Evolutionary conservation across 2,113 vertebrate genomes (phyloP).

Genomic region (Geococcyx californianus): DNA sequence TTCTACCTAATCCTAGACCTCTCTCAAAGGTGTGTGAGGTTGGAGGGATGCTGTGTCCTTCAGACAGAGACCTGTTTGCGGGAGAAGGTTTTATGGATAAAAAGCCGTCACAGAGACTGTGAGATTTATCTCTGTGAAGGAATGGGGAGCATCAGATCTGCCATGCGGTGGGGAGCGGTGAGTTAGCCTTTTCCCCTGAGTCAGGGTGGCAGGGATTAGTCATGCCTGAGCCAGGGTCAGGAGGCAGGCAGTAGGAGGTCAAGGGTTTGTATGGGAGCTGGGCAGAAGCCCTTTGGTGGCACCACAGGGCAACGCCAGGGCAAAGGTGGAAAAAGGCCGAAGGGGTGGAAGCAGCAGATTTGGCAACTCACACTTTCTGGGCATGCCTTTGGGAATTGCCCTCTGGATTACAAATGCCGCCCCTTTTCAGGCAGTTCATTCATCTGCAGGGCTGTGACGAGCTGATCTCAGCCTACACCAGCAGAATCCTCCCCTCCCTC

Average conservation of each 20-base stretch:
- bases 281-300: neutral
- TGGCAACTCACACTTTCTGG: neutral
- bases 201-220: neutral
- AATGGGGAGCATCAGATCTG: neutral
- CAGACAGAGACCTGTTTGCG: neutral
- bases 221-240: neutral
- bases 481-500: neutral
- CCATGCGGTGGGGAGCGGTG: neutral
- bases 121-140: neutral
- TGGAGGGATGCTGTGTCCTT: fast-evolving
- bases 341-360: neutral
- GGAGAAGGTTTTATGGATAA: neutral
- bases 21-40: too few relatives aligned
- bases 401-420: neutral
- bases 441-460: neutral
- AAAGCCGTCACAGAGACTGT: neutral
- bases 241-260: neutral
- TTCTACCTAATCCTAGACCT: too few relatives aligned
- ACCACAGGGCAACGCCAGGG: neutral
- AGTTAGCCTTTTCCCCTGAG: neutral
- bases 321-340: neutral
- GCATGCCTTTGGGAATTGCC: neutral
- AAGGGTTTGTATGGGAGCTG: neutral
- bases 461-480: neutral
- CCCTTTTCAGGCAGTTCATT: neutral